These are phyloP conservation scores for Tachyglossus aculeatus DNA, from an alignment of 2,797 vertebrate genomes.

Conservation along the genomic window DNA sequence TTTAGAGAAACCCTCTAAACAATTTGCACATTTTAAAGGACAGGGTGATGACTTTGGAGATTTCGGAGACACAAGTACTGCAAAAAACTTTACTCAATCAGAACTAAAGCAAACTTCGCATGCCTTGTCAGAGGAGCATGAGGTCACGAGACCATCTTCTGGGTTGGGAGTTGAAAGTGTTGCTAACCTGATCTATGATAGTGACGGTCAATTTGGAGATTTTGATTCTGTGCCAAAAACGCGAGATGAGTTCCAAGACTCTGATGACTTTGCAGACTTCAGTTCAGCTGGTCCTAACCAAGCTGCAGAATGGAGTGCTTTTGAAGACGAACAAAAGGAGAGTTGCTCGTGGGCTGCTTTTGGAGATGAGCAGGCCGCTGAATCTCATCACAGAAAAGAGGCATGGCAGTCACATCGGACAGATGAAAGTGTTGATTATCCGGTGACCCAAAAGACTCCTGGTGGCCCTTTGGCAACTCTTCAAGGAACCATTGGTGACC, in stretches of 20 bases:
- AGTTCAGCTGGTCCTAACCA: constrained; percentile 83
- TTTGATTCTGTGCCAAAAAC: constrained; percentile 80
- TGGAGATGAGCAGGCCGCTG: constrained; percentile 73
- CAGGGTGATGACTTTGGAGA: constrained; percentile 70
- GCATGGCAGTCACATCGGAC: constrained; percentile 71
- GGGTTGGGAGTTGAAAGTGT: constrained; percentile 36
- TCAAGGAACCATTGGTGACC: constrained; percentile 61
- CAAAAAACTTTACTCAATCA: constrained; percentile 52
- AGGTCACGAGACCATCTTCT: constrained; percentile 40
- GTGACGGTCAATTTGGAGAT: constrained; percentile 81
- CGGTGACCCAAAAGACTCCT: constrained; percentile 62
- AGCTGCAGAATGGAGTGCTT: constrained; percentile 83
- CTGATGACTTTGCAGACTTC: constrained; percentile 95
- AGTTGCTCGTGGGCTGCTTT: constrained; percentile 86
- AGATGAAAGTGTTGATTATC: constrained; percentile 47
- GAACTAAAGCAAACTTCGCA: constrained; percentile 56
- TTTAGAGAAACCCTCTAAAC: constrained; percentile 74
- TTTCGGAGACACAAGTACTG: constrained; percentile 71
- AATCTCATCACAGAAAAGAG: constrained; percentile 71
- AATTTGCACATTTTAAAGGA: constrained; percentile 54
- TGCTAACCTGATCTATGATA: constrained; percentile 64
- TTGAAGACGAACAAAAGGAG: constrained; percentile 74
- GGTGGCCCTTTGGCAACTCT: constrained; percentile 57
- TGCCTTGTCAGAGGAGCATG: constrained; percentile 52
- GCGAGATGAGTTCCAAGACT: constrained; percentile 78